A percentile compares a stretch with the other conserved stretches of the same genome.
Conservation (phyloP, 2,888 invertebrate genomes). For the Scaptomyza reducta region DNA sequence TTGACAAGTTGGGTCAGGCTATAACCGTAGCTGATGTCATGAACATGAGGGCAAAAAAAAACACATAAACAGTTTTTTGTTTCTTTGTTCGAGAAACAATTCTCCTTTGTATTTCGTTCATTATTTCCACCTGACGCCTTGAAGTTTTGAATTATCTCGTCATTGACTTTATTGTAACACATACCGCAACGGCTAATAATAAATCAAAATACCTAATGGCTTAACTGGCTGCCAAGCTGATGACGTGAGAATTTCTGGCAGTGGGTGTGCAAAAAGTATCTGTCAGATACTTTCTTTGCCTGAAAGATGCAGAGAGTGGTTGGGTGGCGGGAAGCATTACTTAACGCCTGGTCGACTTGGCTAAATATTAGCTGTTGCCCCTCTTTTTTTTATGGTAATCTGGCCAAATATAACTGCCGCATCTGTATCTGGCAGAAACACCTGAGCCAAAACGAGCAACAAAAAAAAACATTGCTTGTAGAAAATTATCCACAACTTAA, state of each 20-base stretch:
- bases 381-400: constrained; percentile 53
- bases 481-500: constrained; percentile 49
- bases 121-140: constrained; percentile 26
- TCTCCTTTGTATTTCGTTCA: constrained; percentile 29
- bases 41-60: constrained; percentile 36
- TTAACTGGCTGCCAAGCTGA: constrained; percentile 30
- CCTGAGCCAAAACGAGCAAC: constrained; percentile 42
- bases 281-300: constrained; percentile 56
- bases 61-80: constrained; percentile 34
- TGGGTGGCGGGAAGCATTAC: neutral
- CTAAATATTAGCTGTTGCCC: constrained; percentile 42
- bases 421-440: constrained; percentile 38
- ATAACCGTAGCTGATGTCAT: constrained; percentile 70
- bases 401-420: constrained; percentile 65
- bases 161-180: constrained; percentile 77
- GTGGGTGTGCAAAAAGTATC: constrained; percentile 14
- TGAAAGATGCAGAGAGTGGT: neutral
- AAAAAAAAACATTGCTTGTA: constrained; percentile 16
- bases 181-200: constrained; percentile 59
- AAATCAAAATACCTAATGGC: constrained; percentile 55
- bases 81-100: constrained; percentile 29
- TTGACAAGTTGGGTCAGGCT: constrained; percentile 25
- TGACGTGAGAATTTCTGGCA: constrained; percentile 59
- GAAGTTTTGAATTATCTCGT: constrained; percentile 37
- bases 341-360: constrained; percentile 56